phyloP scores from a whole-genome alignment of 1,140 invertebrate genomes.

The Nebria ingens region DNA sequence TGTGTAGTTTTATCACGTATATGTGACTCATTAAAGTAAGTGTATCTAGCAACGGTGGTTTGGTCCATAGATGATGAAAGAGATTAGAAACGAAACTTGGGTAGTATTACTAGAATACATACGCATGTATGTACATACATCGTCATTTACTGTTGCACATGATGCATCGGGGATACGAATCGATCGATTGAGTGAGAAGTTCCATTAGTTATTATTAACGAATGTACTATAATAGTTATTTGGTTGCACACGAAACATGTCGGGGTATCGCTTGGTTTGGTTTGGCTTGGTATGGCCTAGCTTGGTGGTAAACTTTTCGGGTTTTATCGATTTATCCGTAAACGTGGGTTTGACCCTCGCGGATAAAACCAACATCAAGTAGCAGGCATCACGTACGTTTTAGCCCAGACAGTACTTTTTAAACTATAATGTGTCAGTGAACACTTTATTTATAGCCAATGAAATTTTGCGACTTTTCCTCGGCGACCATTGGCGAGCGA shows the following conservation, averaged over 20 bases:
- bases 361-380: no score
- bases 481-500: neutral
- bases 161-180: no score
- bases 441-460: neutral
- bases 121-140: no score
- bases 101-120: no score
- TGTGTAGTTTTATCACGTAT: no score
- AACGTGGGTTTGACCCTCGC: neutral
- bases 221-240: neutral
- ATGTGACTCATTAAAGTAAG: no score
- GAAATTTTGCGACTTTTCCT: neutral
- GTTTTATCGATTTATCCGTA: neutral
- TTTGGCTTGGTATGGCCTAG: no score
- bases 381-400: neutral
- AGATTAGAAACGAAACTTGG: no score
- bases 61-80: no score
- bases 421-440: neutral
- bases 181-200: neutral
- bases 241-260: neutral
- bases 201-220: neutral
- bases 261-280: no score
- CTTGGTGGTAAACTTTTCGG: neutral
- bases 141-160: no score
- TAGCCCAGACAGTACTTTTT: neutral
- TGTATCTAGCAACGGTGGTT: no score